Evolutionary conservation across 2,797 vertebrate genomes (phyloP).

Genomic region (Crax fasciolata): DNA sequence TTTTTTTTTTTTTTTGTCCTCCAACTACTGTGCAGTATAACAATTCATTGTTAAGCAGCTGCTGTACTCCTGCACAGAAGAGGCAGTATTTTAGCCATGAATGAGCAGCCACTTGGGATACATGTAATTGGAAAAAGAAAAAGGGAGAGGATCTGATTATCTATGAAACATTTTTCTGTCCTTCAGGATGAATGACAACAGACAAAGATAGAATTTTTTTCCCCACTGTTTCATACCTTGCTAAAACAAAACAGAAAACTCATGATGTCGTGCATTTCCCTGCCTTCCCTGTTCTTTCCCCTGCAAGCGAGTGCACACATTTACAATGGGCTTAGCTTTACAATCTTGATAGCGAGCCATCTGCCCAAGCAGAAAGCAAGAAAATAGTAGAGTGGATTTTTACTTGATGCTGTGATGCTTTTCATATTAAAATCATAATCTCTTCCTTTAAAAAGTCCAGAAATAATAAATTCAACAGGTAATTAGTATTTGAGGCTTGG

Average conservation of each 20-base stretch:
- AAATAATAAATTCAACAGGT: constrained; percentile 66
- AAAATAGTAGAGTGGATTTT: constrained; percentile 21
- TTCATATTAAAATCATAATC: constrained; percentile 18
- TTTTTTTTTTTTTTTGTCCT: neutral
- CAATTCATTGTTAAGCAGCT: neutral
- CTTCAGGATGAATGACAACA: constrained; percentile 22
- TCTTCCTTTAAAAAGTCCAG: neutral
- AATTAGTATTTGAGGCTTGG: constrained; percentile 37
- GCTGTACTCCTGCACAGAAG: neutral
- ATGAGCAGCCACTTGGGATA: neutral
- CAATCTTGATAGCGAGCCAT: constrained; percentile 8
- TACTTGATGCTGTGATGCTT: neutral
- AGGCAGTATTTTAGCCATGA: constrained; percentile 14
- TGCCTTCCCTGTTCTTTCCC: neutral
- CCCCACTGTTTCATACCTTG: neutral
- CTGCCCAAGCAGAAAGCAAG: constrained; percentile 42
- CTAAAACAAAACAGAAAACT: constrained; percentile 30
- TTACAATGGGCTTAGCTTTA: constrained; percentile 23
- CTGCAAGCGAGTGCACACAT: neutral
- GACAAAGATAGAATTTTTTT: constrained; percentile 6
- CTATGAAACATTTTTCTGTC: neutral
- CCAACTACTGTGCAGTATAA: neutral
- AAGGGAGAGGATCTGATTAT: neutral
- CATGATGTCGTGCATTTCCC: neutral
- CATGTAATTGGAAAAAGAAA: neutral